Conservation (phyloP, 1,140 invertebrate species). For the Antheraea pernyi region DNA sequence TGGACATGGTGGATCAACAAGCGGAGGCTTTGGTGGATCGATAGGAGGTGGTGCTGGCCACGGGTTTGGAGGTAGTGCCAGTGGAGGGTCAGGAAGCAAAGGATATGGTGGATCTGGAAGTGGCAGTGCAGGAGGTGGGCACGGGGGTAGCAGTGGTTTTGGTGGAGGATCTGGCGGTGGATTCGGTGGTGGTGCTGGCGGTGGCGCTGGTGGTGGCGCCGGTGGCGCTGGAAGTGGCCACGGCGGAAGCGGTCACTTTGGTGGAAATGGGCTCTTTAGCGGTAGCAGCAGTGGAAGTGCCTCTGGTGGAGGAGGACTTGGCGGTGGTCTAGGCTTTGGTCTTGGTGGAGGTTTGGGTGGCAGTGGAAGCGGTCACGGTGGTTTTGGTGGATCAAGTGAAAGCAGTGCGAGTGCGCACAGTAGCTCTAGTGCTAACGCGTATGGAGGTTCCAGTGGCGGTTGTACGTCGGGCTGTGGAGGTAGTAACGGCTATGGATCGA, state of each 20-base stretch:
- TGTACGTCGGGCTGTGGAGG: conserved; percentile 23
- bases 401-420: conserved; percentile 28
- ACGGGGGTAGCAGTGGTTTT: conserved; percentile 28
- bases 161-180: conserved; percentile 27
- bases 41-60: conserved; percentile 23
- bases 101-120: conserved; percentile 20
- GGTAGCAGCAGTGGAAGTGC: conserved; percentile 10
- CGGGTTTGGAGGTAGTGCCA: conserved; percentile 22
- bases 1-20: conserved; percentile 21
- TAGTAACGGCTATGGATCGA: conserved; percentile 34
- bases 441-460: conserved; percentile 27
- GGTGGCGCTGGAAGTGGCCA: conserved; percentile 27
- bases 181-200: conserved; percentile 20
- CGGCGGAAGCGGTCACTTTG: conserved; percentile 18
- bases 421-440: conserved; percentile 23
- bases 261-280: neutral
- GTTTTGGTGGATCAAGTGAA: conserved; percentile 20
- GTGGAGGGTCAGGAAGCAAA: conserved; percentile 20
- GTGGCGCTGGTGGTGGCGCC: conserved; percentile 23
- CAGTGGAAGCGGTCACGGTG: conserved; percentile 17
- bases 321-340: conserved; percentile 28
- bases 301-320: conserved; percentile 23
- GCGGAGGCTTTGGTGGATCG: conserved; percentile 32
- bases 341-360: conserved; percentile 24
- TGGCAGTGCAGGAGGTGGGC: conserved; percentile 20